Base-by-base conservation (phyloP, 2,888 invertebrate genomes). In the Cacoxenus indagator region DNA sequence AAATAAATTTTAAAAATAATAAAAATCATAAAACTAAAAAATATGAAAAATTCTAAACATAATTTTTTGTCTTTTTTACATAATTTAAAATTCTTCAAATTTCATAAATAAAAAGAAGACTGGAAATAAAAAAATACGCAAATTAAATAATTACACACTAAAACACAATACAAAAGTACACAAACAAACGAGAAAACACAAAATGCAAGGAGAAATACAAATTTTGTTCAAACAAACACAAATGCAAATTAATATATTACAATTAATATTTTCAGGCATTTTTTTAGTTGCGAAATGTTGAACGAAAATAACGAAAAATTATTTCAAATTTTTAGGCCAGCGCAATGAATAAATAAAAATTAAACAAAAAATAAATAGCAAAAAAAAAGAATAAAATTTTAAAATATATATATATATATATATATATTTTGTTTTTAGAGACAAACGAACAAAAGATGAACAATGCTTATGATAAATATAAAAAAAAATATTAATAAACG, bases 1-100 rank as follows among this genome's bases (percentile, higher is more conserved):
- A 73, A 73, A 69, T n/a, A n/a, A n/a, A n/a, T n/a, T n/a, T n/a
- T n/a, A 73, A 73, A 51, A 45, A 66, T 2, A 55, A 66, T 27
- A 37, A 26, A 17, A 55, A 65, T 67, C 59, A 64, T 65, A 72
- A 66, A 69, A 70, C 37, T 68, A 62, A 73, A 66, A 73, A 54
- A 64, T 43, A 70, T 66, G 37, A 67, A 43, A 43, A 43, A 43
- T 14, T 43, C n/a, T 4, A 0, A 43, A 43, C n/a, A 43, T n/a
- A 43, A 31, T 61, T 61, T 43, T 61, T 61, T 37, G 37, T 43
- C 22, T 61, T 43, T 61, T 61, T 61, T 61, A 11, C 8, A 22
- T 48, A 48, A 57, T 24, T 27, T 57, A 8, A 31, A 31, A 31
- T 27, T 57, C 8, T 57, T 14, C 29, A 26, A 37, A 61, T 43